Evolutionary conservation across 2,797 vertebrate genomes (phyloP).

Genomic region (Microcaecilia unicolor): DNA sequence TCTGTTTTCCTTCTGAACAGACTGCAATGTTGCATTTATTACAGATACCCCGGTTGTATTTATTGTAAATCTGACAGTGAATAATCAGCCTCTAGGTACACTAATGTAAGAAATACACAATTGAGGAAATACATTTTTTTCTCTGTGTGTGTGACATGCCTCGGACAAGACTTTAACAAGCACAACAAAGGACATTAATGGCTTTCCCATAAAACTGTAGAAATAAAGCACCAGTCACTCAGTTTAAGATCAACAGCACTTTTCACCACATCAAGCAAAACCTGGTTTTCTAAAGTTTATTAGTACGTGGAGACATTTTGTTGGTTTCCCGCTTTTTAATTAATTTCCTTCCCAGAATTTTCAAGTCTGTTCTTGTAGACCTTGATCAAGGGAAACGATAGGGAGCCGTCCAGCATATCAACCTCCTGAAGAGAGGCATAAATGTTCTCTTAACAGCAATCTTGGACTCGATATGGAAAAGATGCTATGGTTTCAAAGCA

Average conservation of each 20-base stretch:
- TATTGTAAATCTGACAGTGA: no score
- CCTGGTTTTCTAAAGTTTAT: not conserved
- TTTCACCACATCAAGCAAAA: no score
- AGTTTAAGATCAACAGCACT: slow-evolving; percentile 24
- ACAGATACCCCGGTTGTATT: not conserved
- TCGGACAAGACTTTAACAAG: not conserved
- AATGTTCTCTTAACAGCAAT: no score
- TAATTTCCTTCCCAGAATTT: not conserved
- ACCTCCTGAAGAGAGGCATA: slow-evolving; percentile 1
- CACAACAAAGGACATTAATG: not conserved
- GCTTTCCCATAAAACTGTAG: not conserved
- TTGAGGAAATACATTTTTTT: not conserved
- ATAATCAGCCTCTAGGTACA: slow-evolving; percentile 13
- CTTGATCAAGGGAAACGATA: not conserved
- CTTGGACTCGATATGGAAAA: no score
- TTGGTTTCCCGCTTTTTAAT: not conserved
- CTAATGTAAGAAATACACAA: slow-evolving; percentile 13
- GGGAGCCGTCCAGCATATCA: slow-evolving; percentile 7
- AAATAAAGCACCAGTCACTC: slow-evolving; percentile 1
- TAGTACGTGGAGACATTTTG: not conserved
- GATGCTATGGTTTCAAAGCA: no score
- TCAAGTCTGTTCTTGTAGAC: not conserved
- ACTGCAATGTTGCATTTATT: not conserved
- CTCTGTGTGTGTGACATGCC: not conserved
- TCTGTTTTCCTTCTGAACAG: not conserved